A percentile compares a stretch with the other conserved stretches of the same genome.
phyloP scores from a whole-genome alignment of 2,888 invertebrate species.

The Anthophora plumipes region DNA sequence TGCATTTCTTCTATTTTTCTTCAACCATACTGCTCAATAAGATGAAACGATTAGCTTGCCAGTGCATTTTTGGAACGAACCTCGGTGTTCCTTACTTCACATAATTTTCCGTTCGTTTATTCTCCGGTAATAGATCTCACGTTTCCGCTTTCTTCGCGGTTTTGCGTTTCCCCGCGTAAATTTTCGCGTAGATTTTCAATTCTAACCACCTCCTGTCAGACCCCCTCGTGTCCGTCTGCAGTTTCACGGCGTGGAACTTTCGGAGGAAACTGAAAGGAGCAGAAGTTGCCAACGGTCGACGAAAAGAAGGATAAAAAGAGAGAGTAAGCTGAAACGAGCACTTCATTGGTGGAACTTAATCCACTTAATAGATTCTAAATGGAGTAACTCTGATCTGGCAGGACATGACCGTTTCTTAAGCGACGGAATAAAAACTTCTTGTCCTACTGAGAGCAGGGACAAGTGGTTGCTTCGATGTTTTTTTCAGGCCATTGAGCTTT shows the following conservation, averaged over 20 bases:
- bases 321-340: conserved; percentile 52
- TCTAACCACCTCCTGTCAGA: conserved; percentile 22
- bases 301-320: conserved; percentile 58
- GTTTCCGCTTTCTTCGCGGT: conserved; percentile 45
- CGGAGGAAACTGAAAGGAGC: conserved; percentile 67
- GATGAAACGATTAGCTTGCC: neutral
- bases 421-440: conserved; percentile 67
- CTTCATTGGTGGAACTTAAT: conserved; percentile 79
- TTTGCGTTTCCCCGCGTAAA: conserved; percentile 58
- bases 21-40: neutral
- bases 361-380: conserved; percentile 81
- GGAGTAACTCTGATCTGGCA: conserved; percentile 75
- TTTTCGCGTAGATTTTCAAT: conserved; percentile 68
- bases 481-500: neutral
- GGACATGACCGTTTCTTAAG: conserved; percentile 67
- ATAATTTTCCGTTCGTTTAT: conserved; percentile 42
- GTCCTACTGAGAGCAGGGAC: conserved; percentile 39
- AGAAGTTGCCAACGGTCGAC: conserved; percentile 69
- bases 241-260: conserved; percentile 64
- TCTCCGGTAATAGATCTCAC: conserved; percentile 33
- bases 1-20: neutral
- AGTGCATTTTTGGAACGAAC: conserved; percentile 1
- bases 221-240: conserved; percentile 33
- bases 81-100: neutral
- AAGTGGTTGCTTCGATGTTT: conserved; percentile 20